phyloP scores from a whole-genome alignment of 2,113 vertebrate genomes.

The Rhizomys pruinosus region DNA sequence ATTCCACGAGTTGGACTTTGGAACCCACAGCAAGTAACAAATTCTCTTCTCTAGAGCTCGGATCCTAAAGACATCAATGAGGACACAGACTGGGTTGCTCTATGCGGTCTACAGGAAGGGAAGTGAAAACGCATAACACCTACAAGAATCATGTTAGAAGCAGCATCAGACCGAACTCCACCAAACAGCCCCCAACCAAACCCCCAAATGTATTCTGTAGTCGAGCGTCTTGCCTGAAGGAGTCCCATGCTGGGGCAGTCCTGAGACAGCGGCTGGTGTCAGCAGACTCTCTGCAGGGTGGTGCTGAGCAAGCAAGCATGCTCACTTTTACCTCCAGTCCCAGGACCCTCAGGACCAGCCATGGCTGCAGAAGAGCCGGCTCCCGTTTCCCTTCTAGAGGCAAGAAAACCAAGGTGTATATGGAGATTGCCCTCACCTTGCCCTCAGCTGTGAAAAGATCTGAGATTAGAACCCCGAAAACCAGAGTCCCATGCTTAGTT shows the following conservation, averaged over 20 bases:
- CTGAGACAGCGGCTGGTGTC: background rate
- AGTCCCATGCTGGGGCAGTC: too few relatives aligned
- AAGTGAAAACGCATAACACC: background rate
- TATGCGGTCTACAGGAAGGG: background rate
- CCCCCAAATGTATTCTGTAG: background rate
- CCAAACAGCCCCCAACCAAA: too few relatives aligned
- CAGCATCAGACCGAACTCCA: background rate
- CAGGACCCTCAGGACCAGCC: background rate
- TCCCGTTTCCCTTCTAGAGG: background rate
- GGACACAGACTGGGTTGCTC: background rate
- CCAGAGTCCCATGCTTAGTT: background rate
- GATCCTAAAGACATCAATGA: background rate
- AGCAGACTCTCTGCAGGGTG: background rate
- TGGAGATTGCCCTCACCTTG: background rate
- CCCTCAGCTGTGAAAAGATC: background rate
- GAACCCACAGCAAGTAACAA: background rate
- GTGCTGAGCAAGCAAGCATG: background rate
- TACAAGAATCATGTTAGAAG: background rate
- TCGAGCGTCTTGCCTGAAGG: background rate
- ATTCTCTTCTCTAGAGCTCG: background rate
- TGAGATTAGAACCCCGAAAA: background rate
- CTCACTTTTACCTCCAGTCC: background rate
- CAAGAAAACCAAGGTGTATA: background rate
- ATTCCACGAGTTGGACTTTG: constrained; percentile 14
- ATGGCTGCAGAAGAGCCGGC: background rate